These are phyloP conservation scores for Mormyrops boulengeri DNA, from an alignment of 2,797 vertebrate genomes.

Conservation along the genomic window DNA sequence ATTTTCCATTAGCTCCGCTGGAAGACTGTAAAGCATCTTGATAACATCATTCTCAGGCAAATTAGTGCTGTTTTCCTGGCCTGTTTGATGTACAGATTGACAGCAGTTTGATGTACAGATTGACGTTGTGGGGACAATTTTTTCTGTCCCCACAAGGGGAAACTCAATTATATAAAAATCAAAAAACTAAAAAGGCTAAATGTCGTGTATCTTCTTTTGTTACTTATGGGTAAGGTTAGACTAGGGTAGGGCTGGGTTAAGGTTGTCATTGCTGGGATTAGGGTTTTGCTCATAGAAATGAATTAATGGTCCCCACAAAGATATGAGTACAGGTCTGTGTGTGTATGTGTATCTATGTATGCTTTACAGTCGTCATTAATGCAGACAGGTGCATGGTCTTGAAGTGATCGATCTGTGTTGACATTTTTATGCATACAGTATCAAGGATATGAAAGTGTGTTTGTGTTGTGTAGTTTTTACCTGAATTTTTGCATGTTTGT, in stretches of 20 bases:
- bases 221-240: background rate
- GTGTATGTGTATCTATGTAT: background rate
- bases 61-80: background rate
- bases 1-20: background rate
- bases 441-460: background rate
- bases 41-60: background rate
- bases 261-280: background rate
- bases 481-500: background rate
- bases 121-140: background rate
- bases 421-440: background rate
- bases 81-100: background rate
- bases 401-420: background rate
- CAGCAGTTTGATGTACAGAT: background rate
- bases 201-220: background rate
- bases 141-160: background rate
- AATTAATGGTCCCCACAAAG: background rate
- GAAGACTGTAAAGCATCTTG: background rate
- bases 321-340: background rate
- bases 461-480: background rate
- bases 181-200: background rate
- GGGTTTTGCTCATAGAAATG: background rate
- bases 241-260: background rate
- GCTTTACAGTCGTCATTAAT: background rate
- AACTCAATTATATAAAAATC: background rate
- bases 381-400: background rate